A percentile compares a stretch with the other conserved stretches of the same genome.
These are phyloP conservation scores for Dolichallabes microphthalmus DNA, from an alignment of 2,113 vertebrate genomes.

Conservation along the genomic window DNA sequence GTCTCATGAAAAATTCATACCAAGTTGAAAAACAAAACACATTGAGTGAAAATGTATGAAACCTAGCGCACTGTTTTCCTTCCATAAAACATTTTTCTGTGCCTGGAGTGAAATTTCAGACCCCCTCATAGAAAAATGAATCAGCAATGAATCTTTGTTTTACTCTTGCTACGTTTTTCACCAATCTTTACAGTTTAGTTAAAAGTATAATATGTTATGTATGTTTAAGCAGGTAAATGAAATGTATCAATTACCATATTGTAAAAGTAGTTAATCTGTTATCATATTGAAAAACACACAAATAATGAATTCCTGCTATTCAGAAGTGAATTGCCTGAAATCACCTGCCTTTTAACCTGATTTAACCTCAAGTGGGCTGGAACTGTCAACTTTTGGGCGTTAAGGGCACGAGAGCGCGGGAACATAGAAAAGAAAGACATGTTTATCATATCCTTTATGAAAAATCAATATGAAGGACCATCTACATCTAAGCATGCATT, in stretches of 20 bases:
- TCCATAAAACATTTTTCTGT: neutral
- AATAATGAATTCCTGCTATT: neutral
- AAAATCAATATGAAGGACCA: constrained; percentile 9
- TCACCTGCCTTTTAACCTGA: neutral
- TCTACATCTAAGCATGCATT: neutral
- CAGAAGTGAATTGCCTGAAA: constrained; percentile 7
- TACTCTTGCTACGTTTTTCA: neutral
- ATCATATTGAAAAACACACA: neutral
- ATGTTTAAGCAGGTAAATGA: neutral
- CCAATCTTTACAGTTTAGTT: neutral
- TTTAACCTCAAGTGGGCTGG: neutral
- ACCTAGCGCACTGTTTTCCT: neutral
- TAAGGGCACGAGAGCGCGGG: neutral
- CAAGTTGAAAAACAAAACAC: neutral
- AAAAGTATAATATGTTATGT: neutral
- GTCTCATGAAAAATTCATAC: neutral
- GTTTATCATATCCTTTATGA: constrained; percentile 11
- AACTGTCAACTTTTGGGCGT: neutral
- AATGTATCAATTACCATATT: neutral
- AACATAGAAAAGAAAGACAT: constrained; percentile 8
- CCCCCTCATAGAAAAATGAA: neutral
- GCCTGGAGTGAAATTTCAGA: neutral
- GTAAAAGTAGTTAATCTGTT: neutral
- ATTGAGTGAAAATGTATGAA: neutral
- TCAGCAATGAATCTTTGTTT: neutral